Evolutionary conservation across 1,140 invertebrate species (phyloP).

Genomic region (Mamestra configurata): DNA sequence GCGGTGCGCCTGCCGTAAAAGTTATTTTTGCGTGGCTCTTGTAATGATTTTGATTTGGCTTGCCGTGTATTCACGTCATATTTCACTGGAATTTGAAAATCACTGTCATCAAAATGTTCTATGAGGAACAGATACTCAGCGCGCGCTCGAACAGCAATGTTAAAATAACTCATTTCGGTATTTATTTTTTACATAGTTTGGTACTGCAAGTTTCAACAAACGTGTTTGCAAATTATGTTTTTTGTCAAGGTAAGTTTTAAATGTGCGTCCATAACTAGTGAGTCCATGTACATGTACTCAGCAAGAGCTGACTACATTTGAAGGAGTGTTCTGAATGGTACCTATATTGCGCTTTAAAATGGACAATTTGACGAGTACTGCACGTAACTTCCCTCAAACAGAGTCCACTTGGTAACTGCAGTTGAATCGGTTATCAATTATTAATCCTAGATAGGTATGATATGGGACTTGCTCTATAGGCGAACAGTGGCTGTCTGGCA

Average conservation of each 20-base stretch:
- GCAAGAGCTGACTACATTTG: neutral
- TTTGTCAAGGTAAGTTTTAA: neutral
- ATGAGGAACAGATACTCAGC: neutral
- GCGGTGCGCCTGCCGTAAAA: neutral
- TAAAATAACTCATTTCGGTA: neutral
- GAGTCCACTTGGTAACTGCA: no score
- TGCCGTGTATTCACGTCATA: neutral
- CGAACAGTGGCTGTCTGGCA: no score
- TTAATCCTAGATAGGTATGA: no score
- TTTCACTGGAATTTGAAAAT: neutral
- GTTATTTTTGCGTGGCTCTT: neutral
- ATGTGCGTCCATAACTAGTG: neutral
- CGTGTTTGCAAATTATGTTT: neutral
- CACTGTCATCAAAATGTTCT: neutral
- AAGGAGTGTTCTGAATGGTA: neutral
- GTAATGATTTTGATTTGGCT: neutral
- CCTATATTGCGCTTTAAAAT: neutral
- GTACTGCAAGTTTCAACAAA: neutral
- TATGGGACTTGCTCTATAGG: no score
- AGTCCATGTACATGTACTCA: neutral
- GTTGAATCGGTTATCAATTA: no score
- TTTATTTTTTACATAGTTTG: neutral
- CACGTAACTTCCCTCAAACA: no score
- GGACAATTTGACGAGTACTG: no score
- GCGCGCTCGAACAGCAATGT: neutral